These are phyloP conservation scores for Drosophila melanosoma DNA, from an alignment of 2,888 invertebrate genomes.

Conservation along the genomic window DNA sequence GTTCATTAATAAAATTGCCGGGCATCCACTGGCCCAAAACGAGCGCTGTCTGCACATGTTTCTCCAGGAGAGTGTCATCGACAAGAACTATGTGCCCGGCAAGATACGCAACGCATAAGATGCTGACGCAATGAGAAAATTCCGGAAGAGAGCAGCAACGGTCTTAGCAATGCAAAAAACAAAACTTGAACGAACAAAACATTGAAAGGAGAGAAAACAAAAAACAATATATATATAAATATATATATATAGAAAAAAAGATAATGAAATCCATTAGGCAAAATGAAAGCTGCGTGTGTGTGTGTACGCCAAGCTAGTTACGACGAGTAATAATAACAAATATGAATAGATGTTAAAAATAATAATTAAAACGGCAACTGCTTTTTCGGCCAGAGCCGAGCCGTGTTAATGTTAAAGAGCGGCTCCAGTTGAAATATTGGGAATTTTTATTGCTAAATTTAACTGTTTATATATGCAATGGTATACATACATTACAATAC, in stretches of 20 bases:
- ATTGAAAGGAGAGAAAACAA: constrained; percentile 10
- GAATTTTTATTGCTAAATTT: constrained; percentile 78
- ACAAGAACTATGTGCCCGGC: constrained; percentile 99
- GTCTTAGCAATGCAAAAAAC: constrained; percentile 52
- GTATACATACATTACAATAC: constrained; percentile 72
- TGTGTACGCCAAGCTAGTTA: constrained; percentile 63
- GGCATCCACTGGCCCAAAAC: constrained; percentile 99
- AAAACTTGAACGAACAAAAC: constrained; percentile 73
- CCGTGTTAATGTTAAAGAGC: constrained; percentile 76
- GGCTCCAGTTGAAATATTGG: constrained; percentile 63
- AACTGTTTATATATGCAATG: constrained; percentile 80
- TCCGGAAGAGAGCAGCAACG: constrained; percentile 6
- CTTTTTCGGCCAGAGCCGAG: constrained; percentile 51
- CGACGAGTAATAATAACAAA: constrained; percentile 37
- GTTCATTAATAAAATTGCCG: constrained; percentile 99
- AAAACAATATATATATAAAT: not conserved
- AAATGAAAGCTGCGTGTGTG: constrained; percentile 56
- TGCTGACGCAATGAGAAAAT: constrained; percentile 3
- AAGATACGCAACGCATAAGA: constrained; percentile 98
- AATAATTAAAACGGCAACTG: constrained; percentile 56
- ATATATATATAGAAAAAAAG: constrained; percentile 6
- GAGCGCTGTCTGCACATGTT: constrained; percentile 99
- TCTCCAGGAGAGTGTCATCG: constrained; percentile 98
- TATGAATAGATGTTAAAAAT: constrained; percentile 50
- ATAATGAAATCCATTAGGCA: constrained; percentile 72